Base-by-base conservation (phyloP, 2,888 invertebrate species). In the Lysandra bellargus region DNA sequence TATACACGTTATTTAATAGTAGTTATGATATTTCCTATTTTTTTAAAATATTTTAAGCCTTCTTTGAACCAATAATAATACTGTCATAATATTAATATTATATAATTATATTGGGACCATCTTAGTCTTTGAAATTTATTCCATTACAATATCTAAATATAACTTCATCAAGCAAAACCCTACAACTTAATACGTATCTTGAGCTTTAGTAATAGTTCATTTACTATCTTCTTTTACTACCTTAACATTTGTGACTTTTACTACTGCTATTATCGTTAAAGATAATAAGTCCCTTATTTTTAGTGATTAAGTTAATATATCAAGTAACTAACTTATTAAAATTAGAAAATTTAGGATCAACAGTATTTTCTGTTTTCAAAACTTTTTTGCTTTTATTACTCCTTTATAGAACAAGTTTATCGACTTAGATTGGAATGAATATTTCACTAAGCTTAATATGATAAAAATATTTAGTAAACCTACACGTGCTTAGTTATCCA, bases 261-360 rank as follows among this genome's bases (percentile, higher is more conserved):
- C 69, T 6, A 69, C 69, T 33, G 23, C 69, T 69, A 69, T 69
- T 33, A 69, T 69, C 69, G 69, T 69, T 69, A 69, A 69, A 37
- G 33, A 69, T 7, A 69, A 23, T 23, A 30, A 17, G 33, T 14
- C 69, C 33, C 2, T 5, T 69, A 69, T 33, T 69, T 37, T 69
- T 5, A 33, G 14, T 14, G 14, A 69, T 69, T 69, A 69, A 69
- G 69, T 69, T 69, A 69, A 17, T 33, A 69, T 14, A 57, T 57
- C 57, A 14, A 37, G 30, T 23, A 7, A 64, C 23, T 61, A 61
- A 69, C 33, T 2, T 37, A 69, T 14, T 17, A 37, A 33, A 0
- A 69, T 17, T 12, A 69, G 12, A 30, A 33, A 14, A 37, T 14
- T 37, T 37, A 6, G 33, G 12, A 23, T 64, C 23, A 30, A 12